Evolutionary conservation across 2,113 vertebrate genomes (phyloP), one percentile per base, ranked within the genome.

Genomic region (Nothoprocta pentlandii): DNA sequence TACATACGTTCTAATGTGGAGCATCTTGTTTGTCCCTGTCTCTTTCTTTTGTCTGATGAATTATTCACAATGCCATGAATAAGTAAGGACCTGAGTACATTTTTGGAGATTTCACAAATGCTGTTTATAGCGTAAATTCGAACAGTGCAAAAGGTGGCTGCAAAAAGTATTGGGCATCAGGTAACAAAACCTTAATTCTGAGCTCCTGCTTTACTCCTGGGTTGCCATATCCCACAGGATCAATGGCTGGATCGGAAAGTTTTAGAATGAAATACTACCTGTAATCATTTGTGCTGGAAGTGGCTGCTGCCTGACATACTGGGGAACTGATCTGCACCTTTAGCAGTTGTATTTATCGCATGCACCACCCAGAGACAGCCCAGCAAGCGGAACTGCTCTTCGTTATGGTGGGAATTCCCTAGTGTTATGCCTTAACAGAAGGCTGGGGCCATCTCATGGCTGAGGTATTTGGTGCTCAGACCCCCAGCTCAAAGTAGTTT

Each of bases 81-180:
- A 78, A 95, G 64, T 47, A 75, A 90, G 82, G 64, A 23, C 0
- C 1, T 4, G 30, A 56, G 25, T 47, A 78, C 16, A n/a, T 87
- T 92, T 90, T 51, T 70, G 42, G 88, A 86, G 66, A 75, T 88
- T 93, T 88, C 87, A 79, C 26, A 84, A 49, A 41, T 58, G 82
- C 17, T 78, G 16, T 79, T 95, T 54, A 23, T 44, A 39, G 79
- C 91, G 82, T 41, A 63, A 78, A 80, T 83, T 49, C 82, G 7
- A 67, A 53, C 1, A 0, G 13, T 66, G 70, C 12, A 59, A 90
- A 89, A 85, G 17, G 68, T 53, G 67, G 34, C 64, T 66, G 39
- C 78, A 23, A 59, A 64, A 90, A 88, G 11, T n/a, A 13, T 80
- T 80, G 80, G 79, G 56, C 47, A 47, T 87, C 51, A 53, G 44